Evolutionary conservation across 1,140 invertebrate species (phyloP).

Genomic region (Eumeta japonica): DNA sequence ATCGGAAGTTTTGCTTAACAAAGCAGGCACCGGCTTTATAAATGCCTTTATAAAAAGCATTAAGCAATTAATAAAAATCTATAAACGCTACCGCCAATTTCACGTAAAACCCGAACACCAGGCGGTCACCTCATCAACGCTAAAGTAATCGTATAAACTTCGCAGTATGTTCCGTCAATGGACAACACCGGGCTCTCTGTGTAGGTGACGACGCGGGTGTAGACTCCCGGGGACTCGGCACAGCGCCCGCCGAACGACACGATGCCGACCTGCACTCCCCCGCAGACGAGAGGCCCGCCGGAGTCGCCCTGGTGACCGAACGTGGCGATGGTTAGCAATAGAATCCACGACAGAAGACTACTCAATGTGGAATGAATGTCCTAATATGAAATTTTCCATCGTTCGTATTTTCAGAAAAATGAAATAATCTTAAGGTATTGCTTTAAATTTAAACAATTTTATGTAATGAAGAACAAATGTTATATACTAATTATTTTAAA

Average conservation of each 20-base stretch:
- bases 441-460: neutral
- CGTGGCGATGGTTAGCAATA: too few species aligned
- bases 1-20: too few species aligned
- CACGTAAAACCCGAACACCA: neutral
- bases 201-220: conserved; percentile 18
- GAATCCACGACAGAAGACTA: too few species aligned
- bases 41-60: too few species aligned
- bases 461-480: neutral
- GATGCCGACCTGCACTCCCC: conserved; percentile 19
- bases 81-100: too few species aligned
- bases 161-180: conserved; percentile 4
- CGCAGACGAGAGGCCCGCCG: conserved; percentile 23
- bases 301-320: conserved; percentile 23
- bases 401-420: neutral
- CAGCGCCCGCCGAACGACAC: conserved; percentile 21
- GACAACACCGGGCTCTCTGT: conserved; percentile 8
- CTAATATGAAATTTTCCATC: too few species aligned
- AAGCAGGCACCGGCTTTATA: neutral
- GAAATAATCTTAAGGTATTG: neutral
- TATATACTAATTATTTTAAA: too few species aligned
- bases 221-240: conserved; percentile 18
- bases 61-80: too few species aligned
- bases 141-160: neutral
- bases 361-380: too few species aligned
- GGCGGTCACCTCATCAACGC: neutral